phyloP scores from a whole-genome alignment of 1,140 invertebrate genomes.

The Pachyrhynchus sulphureomaculatus region DNA sequence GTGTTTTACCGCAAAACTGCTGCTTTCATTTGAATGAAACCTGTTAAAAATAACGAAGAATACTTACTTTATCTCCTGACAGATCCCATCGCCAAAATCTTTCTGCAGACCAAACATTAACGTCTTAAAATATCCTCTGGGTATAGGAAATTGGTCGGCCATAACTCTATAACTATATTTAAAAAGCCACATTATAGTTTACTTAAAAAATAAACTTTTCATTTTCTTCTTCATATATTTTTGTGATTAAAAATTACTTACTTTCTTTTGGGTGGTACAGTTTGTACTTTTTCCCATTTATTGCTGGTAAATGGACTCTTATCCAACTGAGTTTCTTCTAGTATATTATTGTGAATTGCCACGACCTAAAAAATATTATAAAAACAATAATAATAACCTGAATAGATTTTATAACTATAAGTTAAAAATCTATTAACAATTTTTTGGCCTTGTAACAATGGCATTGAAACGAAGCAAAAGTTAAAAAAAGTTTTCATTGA shows the following conservation, averaged over 20 bases:
- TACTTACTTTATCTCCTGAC: conserved; percentile 4
- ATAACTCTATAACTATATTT: neutral
- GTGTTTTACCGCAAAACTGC: no score
- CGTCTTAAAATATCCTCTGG: neutral
- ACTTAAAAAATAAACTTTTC: neutral
- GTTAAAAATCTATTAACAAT: no score
- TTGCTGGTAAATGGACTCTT: conserved; percentile 34
- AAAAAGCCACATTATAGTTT: neutral
- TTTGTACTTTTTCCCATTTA: conserved; percentile 14
- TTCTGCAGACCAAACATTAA: conserved; percentile 4
- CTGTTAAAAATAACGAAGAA: no score
- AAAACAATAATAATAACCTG: no score
- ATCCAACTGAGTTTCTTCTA: conserved; percentile 1
- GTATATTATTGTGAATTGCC: neutral
- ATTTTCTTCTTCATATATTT: neutral
- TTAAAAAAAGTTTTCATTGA: no score
- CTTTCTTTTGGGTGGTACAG: conserved; percentile 7
- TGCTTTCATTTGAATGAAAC: no score
- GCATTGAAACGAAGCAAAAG: no score
- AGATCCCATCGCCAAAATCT: conserved; percentile 7
- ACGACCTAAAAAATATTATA: conserved; percentile 13
- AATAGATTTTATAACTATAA: no score
- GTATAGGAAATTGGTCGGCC: conserved; percentile 1
- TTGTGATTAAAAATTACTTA: conserved; percentile 4
- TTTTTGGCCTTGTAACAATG: no score